Percentiles rank a stretch among this genome's conserved stretches.
Evolutionary conservation across 2,797 vertebrate species (phyloP).

Genomic region (Carduelis carduelis): DNA sequence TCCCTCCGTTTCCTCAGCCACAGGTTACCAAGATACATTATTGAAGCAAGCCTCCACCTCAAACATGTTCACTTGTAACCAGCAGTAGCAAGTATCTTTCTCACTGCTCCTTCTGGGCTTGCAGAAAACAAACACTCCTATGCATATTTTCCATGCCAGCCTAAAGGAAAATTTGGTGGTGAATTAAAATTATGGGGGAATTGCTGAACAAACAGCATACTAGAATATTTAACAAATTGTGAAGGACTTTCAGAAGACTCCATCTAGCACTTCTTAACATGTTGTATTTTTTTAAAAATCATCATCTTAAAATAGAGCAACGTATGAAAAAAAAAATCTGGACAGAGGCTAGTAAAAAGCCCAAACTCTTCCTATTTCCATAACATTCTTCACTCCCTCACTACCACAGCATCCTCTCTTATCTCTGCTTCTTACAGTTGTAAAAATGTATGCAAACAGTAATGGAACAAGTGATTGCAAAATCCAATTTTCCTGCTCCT

Average conservation of each 20-base stretch:
- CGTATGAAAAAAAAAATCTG: neutral
- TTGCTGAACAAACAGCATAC: neutral
- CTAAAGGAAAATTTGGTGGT: neutral
- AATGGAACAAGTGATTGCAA: constrained; percentile 48
- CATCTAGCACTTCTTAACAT: neutral
- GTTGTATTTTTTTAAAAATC: neutral
- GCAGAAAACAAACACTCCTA: neutral
- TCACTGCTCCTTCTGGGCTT: neutral
- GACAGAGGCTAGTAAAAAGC: neutral
- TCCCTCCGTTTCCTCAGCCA: neutral
- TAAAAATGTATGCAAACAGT: constrained; percentile 46
- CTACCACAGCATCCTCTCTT: neutral
- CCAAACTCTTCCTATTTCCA: neutral
- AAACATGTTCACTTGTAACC: neutral
- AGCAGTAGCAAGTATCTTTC: neutral
- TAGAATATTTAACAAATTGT: neutral
- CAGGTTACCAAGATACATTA: neutral
- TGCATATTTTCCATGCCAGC: neutral
- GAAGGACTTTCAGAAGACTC: neutral
- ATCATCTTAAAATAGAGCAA: neutral
- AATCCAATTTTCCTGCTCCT: constrained; percentile 46
- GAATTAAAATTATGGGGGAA: neutral
- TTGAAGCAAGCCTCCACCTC: neutral
- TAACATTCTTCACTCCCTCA: neutral
- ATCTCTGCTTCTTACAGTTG: neutral